Evolutionary conservation across 2,113 vertebrate species (phyloP), one percentile per base, ranked within the genome.

Genomic region (Ariopsis seemanni): DNA sequence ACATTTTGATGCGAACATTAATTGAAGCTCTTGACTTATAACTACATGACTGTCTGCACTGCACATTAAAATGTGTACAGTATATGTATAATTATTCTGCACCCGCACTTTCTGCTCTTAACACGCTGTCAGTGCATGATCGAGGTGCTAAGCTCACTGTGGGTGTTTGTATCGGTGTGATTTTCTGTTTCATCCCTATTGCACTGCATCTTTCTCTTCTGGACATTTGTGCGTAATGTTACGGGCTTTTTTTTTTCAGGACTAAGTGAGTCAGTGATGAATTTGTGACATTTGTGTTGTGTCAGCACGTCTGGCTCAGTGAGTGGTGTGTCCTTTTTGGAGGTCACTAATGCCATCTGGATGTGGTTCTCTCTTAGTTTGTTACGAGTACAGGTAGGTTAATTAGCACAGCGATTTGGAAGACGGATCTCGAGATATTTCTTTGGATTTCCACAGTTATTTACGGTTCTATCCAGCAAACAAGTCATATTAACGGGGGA

Each of bases 171-270:
- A n/a, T 22, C 53, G 83, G 60, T 85, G 30, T 85, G 72, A 25
- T 22, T 53, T 82, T 34, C 42, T 14, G 20, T 15, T 53, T 50
- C 7, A 4, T 78, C 74, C 77, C 50, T 8, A 72, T 53, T 58
- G 67, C 83, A 55, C 34, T 55, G 20, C 71, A 48, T 90, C 83
- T 85, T 79, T 62, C n/a, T 34, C 53, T 18, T 57, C 52, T 20
- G 8, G 12, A 50, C 34, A 72, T 48, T 63, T 75, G 72, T n/a
- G 67, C 62, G 42, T 42, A 42, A 88, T 79, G 50, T 48, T 71
- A 12, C 9, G 53, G 80, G 71, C 67, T 90, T 88, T 34, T 90
- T 88, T 77, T 77, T 88, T 83, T 83, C 86, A 85, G 86, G 78
- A 60, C 83, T 18, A 11, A 82, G 62, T 25, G 25, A 74, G 78